Evolutionary conservation across 2,797 vertebrate genomes (phyloP).

Genomic region (Neosilurus hyrtlii): DNA sequence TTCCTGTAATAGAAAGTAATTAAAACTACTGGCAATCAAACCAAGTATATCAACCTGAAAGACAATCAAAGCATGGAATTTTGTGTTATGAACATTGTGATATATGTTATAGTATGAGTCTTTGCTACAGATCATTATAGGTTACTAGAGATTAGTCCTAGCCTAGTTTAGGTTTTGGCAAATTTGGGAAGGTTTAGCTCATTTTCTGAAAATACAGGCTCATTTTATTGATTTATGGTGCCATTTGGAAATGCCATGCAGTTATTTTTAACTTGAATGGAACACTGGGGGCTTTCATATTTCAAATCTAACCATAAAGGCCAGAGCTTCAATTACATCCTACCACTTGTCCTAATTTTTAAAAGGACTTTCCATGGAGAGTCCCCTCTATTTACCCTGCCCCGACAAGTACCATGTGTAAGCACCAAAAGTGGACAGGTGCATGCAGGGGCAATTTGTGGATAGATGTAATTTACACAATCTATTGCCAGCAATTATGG

Average conservation of each 20-base stretch:
- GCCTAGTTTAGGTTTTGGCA: background rate
- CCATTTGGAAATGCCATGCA: conserved; percentile 9
- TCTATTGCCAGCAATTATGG: conserved; percentile 31
- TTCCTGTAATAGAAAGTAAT: background rate
- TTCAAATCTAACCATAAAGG: conserved; percentile 17
- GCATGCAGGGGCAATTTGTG: conserved; percentile 3
- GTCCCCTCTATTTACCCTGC: background rate
- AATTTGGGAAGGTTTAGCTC: background rate
- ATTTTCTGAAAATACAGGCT: background rate
- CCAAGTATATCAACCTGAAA: background rate
- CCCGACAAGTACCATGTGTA: background rate
- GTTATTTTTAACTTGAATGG: background rate
- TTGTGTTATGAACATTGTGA: background rate
- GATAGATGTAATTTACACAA: conserved; percentile 14
- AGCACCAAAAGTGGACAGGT: background rate
- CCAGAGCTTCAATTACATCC: background rate
- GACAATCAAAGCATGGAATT: background rate
- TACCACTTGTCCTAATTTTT: background rate
- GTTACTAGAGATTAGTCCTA: background rate
- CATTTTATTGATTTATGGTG: conserved; percentile 10
- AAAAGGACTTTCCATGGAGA: conserved; percentile 24
- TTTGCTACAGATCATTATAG: background rate
- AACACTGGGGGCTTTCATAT: conserved; percentile 12
- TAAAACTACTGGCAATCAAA: background rate
- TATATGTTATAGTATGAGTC: background rate